Conservation (phyloP, 64 coral and sea anemone genomes). For the Astreopora myriophthalma region DNA sequence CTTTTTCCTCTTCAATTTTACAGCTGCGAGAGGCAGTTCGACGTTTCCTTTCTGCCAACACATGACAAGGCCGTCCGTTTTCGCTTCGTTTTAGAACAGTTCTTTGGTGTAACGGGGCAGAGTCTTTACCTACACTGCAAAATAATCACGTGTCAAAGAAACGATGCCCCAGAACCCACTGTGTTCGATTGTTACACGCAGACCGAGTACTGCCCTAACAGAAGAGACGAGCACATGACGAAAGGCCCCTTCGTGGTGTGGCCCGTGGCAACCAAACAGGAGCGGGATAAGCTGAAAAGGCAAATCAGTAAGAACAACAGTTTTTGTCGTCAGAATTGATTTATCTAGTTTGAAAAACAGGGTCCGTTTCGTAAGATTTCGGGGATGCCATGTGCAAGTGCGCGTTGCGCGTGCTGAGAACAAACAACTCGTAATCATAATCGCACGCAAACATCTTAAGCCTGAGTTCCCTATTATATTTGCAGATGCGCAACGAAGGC, state of each 20-base stretch:
- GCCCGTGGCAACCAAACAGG: not conserved
- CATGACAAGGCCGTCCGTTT: not conserved
- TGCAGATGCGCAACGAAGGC: not conserved
- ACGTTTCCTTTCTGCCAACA: not conserved
- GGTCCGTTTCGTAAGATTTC: no score
- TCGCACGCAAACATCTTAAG: no score
- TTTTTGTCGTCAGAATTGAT: no score
- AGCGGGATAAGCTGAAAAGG: not conserved
- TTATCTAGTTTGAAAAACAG: no score
- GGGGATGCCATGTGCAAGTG: no score
- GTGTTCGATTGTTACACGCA: not conserved
- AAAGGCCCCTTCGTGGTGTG: constrained; percentile 3
- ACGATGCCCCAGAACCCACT: not conserved
- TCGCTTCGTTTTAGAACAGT: not conserved
- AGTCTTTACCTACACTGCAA: not conserved
- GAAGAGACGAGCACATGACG: not conserved
- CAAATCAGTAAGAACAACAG: not conserved
- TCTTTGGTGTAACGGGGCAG: not conserved
- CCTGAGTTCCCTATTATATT: not conserved
- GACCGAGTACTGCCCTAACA: not conserved
- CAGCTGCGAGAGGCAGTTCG: not conserved
- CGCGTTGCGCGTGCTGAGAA: no score
- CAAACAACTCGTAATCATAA: no score
- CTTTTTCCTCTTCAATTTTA: not conserved
- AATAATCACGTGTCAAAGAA: not conserved